Percentiles rank a stretch among this genome's conserved stretches.
phyloP scores from a whole-genome alignment of 2,888 invertebrate species.

The Drosophila peninsularis region DNA sequence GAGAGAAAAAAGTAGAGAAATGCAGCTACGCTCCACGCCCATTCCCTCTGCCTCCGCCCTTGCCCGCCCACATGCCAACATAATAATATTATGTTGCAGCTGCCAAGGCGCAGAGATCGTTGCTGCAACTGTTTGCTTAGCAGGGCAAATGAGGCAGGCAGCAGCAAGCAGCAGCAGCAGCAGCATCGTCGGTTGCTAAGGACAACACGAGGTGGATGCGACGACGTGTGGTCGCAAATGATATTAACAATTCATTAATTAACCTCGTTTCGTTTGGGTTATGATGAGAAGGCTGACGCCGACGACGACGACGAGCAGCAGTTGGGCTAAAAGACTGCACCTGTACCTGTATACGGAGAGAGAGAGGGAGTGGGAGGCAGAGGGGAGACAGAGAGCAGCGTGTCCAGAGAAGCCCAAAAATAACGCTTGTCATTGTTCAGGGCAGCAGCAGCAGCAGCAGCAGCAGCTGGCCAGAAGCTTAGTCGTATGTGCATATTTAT shows the following conservation, averaged over 20 bases:
- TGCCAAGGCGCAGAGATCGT: conserved; percentile 75
- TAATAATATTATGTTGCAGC: conserved; percentile 79
- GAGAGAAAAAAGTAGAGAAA: conserved; percentile 13
- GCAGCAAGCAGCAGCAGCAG: conserved; percentile 18
- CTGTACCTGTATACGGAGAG: background rate
- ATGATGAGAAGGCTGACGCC: conserved; percentile 51
- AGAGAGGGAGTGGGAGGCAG: background rate
- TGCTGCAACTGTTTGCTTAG: conserved; percentile 68
- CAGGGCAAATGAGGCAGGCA: conserved; percentile 16
- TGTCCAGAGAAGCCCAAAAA: conserved; percentile 35
- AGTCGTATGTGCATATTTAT: conserved; percentile 72
- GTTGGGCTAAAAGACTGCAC: conserved; percentile 3
- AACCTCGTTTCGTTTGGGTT: conserved; percentile 78
- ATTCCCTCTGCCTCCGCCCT: background rate
- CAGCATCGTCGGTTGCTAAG: conserved; percentile 21
- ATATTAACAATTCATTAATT: conserved; percentile 82
- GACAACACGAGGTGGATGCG: conserved; percentile 58
- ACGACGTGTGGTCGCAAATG: conserved; percentile 78
- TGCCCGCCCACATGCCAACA: conserved; percentile 39
- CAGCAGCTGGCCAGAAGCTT: conserved; percentile 55
- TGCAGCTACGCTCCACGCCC: conserved; percentile 2
- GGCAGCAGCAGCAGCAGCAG: conserved; percentile 20
- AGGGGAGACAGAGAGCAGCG: background rate
- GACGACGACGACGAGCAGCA: background rate
- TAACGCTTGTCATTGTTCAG: conserved; percentile 68